Evolutionary conservation across 2,797 vertebrate species (phyloP), one percentile per base, ranked within the genome.

Genomic region (Myotis daubentonii): DNA sequence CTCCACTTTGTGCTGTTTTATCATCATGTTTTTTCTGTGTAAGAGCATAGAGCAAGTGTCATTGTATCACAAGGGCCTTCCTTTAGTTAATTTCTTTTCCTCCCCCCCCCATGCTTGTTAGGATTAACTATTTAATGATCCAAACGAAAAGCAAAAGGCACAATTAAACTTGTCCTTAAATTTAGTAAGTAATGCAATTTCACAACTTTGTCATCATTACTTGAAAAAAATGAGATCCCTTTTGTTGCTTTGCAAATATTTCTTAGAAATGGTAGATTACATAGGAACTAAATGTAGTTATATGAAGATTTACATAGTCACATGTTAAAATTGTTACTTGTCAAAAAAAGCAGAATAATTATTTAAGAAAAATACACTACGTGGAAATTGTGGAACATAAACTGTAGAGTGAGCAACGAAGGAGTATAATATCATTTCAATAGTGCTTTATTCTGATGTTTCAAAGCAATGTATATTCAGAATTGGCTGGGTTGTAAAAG

Each of bases 1-100:
- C 99, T 99, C 99, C 98, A 99, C 99, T 99, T 99, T 99, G 99
- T 99, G 99, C 98, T 99, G 99, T 99, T 99, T 99, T 99, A 99
- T 99, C 99, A 98, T 99, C 98, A 79, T 98, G 98, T 98, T 98
- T 98, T 93, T 95, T 97, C 98, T 98, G 98, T 98, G 97, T 98
- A 98, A 98, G 98, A 99, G 98, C 98, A 98, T 98, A 98, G 98
- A 99, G 99, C 99, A 99, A 99, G 99, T 99, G 99, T 99, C 99
- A 99, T 99, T 99, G 99, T 99, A 99, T 99, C 99, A 99, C 98
- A 99, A 99, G 98, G 98, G 99, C 98, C 98, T 99, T 98, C 98
- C 98, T 99, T 98, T 98, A 99, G 98, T 99, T 99, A 98, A 99
- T 99, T 99, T 99, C 98, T 98, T 99, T 99, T 96, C 95, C 94